phyloP scores from a whole-genome alignment of 2,797 vertebrate genomes.

The Malurus splendens region DNA sequence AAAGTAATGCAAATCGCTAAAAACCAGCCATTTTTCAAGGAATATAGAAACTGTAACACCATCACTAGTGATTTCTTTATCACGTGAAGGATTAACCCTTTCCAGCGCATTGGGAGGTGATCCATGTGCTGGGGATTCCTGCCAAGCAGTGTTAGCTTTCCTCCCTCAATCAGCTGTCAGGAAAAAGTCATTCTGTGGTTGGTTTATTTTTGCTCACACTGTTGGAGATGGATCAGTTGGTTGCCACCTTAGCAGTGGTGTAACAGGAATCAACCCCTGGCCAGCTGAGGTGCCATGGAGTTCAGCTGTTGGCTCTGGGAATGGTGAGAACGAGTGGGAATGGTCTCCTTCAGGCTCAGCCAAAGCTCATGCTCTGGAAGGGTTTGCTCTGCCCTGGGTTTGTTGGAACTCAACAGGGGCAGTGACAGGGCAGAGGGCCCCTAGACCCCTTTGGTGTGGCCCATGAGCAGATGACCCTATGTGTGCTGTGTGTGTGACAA shows the following conservation, averaged over 20 bases:
- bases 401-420: background rate
- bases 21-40: background rate
- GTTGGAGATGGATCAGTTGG: background rate
- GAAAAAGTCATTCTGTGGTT: background rate
- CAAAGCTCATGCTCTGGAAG: background rate
- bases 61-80: background rate
- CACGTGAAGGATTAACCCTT: background rate
- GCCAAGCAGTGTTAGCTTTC: background rate
- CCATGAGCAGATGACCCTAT: background rate
- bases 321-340: background rate
- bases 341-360: background rate
- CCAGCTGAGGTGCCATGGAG: background rate
- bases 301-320: background rate
- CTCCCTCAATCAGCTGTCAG: background rate
- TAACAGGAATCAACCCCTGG: background rate
- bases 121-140: rapidly evolving
- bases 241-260: background rate
- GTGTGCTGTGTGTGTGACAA: background rate
- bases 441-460: background rate
- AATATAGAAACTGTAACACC: background rate
- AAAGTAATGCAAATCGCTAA: background rate
- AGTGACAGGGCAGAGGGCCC: background rate
- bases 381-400: background rate
- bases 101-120: background rate
- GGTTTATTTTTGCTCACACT: background rate